Evolutionary conservation across 2,797 vertebrate species (phyloP).

Genomic region (Pelodytes ibericus): DNA sequence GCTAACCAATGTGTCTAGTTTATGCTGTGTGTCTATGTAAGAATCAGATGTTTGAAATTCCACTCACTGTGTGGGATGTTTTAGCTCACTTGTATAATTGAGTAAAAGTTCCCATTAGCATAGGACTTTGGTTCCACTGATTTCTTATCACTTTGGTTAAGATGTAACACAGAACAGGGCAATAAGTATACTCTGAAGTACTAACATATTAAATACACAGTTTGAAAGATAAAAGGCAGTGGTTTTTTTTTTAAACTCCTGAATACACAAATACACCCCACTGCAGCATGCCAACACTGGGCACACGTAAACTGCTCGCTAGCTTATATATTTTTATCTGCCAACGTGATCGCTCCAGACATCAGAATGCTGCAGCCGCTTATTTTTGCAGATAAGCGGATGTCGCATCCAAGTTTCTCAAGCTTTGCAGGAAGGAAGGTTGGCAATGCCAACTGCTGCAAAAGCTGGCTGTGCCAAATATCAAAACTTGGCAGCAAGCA

Average conservation of each 20-base stretch:
- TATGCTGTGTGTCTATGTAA: no score
- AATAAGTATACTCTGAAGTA: no score
- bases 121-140: no score
- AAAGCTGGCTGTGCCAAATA: slow-evolving; percentile 22
- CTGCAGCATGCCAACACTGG: slow-evolving; percentile 4
- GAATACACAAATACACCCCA: slow-evolving; percentile 3
- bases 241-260: neutral
- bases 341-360: slow-evolving; percentile 22
- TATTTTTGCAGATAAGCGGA: slow-evolving; percentile 40
- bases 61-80: no score
- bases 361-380: slow-evolving; percentile 11
- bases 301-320: slow-evolving; percentile 3
- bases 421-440: slow-evolving; percentile 26
- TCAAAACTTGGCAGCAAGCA: slow-evolving; percentile 14
- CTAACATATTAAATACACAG: neutral
- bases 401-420: slow-evolving; percentile 27
- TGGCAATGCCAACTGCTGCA: slow-evolving; percentile 28
- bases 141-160: no score
- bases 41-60: no score
- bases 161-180: no score
- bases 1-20: no score
- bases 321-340: slow-evolving; percentile 7
- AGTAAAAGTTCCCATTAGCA: no score
- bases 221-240: neutral
- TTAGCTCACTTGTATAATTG: no score